Evolutionary conservation across 2,888 invertebrate genomes (phyloP), one percentile per base, ranked within the genome.

Genomic region (Notocelia uddmanniana): DNA sequence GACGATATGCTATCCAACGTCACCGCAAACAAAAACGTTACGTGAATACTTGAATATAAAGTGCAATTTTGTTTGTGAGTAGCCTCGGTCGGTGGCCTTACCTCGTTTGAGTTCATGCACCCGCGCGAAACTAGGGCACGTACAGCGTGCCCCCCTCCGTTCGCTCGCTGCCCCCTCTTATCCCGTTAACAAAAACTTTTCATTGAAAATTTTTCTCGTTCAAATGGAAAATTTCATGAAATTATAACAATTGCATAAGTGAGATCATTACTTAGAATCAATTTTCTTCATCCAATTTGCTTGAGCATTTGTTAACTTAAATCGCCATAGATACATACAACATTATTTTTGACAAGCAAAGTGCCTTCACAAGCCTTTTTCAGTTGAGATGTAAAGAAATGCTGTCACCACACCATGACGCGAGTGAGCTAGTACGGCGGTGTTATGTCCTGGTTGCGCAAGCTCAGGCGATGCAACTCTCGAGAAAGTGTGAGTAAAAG

Each of bases 101-200:
- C 94, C 94, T 94, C 94, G 89, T 91, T 94, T 85, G 91, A 92
- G 94, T 93, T 92, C 94, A 91, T 94, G 87, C 91, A 93, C 94
- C 93, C 93, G 91, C 87, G 90, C 87, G 88, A 89, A 94, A 93
- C 93, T 94, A 82, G 94, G 94, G 86, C 94, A 92, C 89, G 91
- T 89, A 90, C 91, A 90, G 90, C 89, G 88, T 83, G 84, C 84
- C 85, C 85, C 87, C 84, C 74, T 76, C 78, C 76, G 79, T 76
- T 77, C 79, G 80, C 82, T 75, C 80, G 76, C 74, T 80, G 77
- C 82, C 85, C 86, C 84, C 75, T 78, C 77, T 64, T 83, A 83
- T 84, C 83, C 89, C 89, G 91, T 91, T 91, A 89, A 89, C 87
- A 89, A 88, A 87, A 88, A 87, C 83, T 87, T 87, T 91, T 92